phyloP scores from a whole-genome alignment of 2,888 invertebrate species.

The Mayetiola destructor region DNA sequence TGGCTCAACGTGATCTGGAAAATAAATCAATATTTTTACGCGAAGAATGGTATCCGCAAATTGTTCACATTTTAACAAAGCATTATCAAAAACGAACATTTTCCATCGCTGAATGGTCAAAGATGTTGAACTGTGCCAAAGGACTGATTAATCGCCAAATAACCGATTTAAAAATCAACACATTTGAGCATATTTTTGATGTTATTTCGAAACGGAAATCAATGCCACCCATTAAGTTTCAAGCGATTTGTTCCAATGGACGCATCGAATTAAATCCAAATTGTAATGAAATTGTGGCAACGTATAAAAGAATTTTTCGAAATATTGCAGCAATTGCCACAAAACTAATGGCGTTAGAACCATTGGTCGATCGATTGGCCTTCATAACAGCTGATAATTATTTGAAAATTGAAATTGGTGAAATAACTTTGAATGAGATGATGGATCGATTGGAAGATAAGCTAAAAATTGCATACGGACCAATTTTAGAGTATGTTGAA shows the following conservation, averaged over 20 bases:
- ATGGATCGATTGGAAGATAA: slow-evolving; percentile 39
- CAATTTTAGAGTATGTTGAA: slow-evolving; percentile 42
- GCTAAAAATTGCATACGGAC: slow-evolving; percentile 40
- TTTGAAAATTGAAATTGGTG: slow-evolving; percentile 44
- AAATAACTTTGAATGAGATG: slow-evolving; percentile 40
- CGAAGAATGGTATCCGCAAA: slow-evolving; percentile 35
- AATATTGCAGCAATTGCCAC: slow-evolving; percentile 42
- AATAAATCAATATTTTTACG: slow-evolving; percentile 31
- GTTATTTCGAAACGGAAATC: slow-evolving; percentile 38
- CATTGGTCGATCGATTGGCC: slow-evolving; percentile 34
- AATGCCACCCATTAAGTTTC: slow-evolving; percentile 48
- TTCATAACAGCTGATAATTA: slow-evolving; percentile 37
- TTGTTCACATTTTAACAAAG: slow-evolving; percentile 29
- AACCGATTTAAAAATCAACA: slow-evolving; percentile 49
- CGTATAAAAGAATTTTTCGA: slow-evolving; percentile 44
- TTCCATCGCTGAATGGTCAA: slow-evolving; percentile 26
- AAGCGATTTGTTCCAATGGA: slow-evolving; percentile 26
- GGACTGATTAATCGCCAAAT: slow-evolving; percentile 45
- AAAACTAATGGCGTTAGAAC: slow-evolving; percentile 43
- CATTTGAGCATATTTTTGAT: slow-evolving; percentile 47
- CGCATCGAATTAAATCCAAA: slow-evolving; percentile 44
- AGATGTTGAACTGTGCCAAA: slow-evolving; percentile 33
- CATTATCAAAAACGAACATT: slow-evolving; percentile 25
- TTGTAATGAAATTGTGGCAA: slow-evolving; percentile 39
- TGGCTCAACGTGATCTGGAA: slow-evolving; percentile 28